A percentile compares a stretch with the other conserved stretches of the same genome.
These are phyloP conservation scores for Acipenser oxyrinchus DNA, from an alignment of 2,797 vertebrate genomes.

Conservation along the genomic window DNA sequence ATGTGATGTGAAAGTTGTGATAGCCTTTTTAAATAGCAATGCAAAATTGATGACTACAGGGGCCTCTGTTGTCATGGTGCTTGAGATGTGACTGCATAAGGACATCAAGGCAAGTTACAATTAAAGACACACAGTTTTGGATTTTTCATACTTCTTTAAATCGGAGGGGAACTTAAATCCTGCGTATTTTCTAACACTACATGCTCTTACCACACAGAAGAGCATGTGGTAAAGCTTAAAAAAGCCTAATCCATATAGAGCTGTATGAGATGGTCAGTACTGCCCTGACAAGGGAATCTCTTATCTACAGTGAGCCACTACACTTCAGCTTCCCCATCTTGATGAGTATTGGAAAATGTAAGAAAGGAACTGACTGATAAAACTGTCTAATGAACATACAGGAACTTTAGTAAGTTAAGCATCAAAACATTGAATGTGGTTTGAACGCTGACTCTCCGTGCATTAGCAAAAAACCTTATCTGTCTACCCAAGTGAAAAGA, in stretches of 20 bases:
- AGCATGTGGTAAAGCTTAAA: slow-evolving; percentile 16
- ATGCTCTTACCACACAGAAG: neutral
- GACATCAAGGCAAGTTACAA: slow-evolving; percentile 55
- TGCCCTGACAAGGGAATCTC: slow-evolving; percentile 40
- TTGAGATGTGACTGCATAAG: slow-evolving; percentile 63
- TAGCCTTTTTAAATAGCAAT: slow-evolving; percentile 64
- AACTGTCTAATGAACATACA: slow-evolving; percentile 87
- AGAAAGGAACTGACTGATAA: slow-evolving; percentile 76
- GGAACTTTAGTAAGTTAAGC: slow-evolving; percentile 79
- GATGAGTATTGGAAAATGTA: slow-evolving; percentile 76
- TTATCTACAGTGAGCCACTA: slow-evolving; percentile 58
- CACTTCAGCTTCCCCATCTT: slow-evolving; percentile 51
- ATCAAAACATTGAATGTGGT: slow-evolving; percentile 78
- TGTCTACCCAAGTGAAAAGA: slow-evolving; percentile 62
- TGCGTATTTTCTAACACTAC: neutral
- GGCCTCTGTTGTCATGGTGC: slow-evolving; percentile 53
- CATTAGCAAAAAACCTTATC: slow-evolving; percentile 69
- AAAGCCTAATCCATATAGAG: slow-evolving; percentile 25
- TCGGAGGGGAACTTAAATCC: slow-evolving; percentile 16
- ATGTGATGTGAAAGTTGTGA: slow-evolving; percentile 60
- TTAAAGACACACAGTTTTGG: slow-evolving; percentile 10
- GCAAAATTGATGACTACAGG: slow-evolving; percentile 69
- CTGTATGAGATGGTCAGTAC: slow-evolving; percentile 26
- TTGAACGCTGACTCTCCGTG: slow-evolving; percentile 71
- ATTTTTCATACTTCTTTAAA: slow-evolving; percentile 13